These are phyloP conservation scores for Recurvirostra avosetta DNA, from an alignment of 2,113 vertebrate genomes.

Conservation along the genomic window DNA sequence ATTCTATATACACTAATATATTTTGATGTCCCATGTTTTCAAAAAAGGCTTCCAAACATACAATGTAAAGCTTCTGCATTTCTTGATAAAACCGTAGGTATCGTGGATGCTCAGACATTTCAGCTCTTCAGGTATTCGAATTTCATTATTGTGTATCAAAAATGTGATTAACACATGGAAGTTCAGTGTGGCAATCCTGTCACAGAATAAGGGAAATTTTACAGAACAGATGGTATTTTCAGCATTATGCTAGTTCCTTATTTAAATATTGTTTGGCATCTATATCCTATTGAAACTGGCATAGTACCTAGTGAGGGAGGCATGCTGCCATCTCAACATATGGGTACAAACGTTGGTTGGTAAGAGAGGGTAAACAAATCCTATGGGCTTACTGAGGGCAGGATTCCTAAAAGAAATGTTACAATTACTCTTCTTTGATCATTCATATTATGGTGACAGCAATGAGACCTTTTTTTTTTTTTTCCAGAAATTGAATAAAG, in stretches of 20 bases:
- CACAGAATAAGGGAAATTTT: conserved; percentile 54
- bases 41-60: background rate
- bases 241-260: conserved; percentile 60
- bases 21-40: background rate
- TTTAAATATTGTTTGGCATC: conserved; percentile 68
- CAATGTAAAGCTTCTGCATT: background rate
- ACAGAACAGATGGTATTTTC: conserved; percentile 68
- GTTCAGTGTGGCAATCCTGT: conserved; percentile 44
- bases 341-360: conserved; percentile 57
- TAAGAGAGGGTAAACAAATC: conserved; percentile 65
- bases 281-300: conserved; percentile 61
- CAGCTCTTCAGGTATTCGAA: conserved; percentile 48
- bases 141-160: conserved; percentile 47
- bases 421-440: conserved; percentile 54
- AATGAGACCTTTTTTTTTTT: background rate
- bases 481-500: conserved; percentile 10
- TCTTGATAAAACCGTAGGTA: background rate
- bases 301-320: conserved; percentile 32
- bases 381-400: conserved; percentile 53
- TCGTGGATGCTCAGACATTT: conserved; percentile 24
- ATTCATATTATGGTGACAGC: conserved; percentile 49
- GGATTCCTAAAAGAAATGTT: conserved; percentile 59
- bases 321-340: conserved; percentile 68
- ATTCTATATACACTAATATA: background rate
- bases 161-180: conserved; percentile 55